These are phyloP conservation scores for Procambarus clarkii DNA, from an alignment of 1,140 invertebrate species.

Conservation along the genomic window DNA sequence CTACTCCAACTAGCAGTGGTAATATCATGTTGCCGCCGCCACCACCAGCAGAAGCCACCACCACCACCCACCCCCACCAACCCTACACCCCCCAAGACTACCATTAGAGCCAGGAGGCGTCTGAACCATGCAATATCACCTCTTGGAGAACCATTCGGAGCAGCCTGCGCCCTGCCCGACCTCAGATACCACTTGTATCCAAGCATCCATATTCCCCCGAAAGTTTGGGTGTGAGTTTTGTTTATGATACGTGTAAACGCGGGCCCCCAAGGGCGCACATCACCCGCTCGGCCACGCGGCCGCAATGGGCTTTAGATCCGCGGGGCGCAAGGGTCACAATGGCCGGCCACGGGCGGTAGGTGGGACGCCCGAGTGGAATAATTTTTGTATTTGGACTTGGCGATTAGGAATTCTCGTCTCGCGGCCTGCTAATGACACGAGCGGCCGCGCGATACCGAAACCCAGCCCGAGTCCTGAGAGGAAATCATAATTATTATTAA, in stretches of 20 bases:
- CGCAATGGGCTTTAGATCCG: too few species aligned
- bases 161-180: slow-evolving; percentile 2
- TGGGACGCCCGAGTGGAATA: slow-evolving; percentile 15
- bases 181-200: slow-evolving; percentile 5
- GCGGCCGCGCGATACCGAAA: background rate
- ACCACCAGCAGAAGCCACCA: too few species aligned
- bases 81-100: background rate
- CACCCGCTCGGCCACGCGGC: too few species aligned
- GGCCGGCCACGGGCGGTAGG: too few species aligned
- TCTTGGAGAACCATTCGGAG: background rate
- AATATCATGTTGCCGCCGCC: too few species aligned
- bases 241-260: too few species aligned
- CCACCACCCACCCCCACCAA: too few species aligned
- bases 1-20: too few species aligned
- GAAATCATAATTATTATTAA: slow-evolving; percentile 41
- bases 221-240: too few species aligned
- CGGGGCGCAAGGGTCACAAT: too few species aligned
- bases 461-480: slow-evolving; percentile 23
- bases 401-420: slow-evolving; percentile 29
- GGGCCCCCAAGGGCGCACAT: too few species aligned
- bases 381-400: slow-evolving; percentile 32
- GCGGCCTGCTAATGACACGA: slow-evolving; percentile 21
- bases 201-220: too few species aligned
- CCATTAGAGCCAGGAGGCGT: slow-evolving; percentile 29
- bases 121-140: slow-evolving; percentile 36